Conservation (phyloP, 2,888 invertebrate species). For the Epinotia demarniana region DNA sequence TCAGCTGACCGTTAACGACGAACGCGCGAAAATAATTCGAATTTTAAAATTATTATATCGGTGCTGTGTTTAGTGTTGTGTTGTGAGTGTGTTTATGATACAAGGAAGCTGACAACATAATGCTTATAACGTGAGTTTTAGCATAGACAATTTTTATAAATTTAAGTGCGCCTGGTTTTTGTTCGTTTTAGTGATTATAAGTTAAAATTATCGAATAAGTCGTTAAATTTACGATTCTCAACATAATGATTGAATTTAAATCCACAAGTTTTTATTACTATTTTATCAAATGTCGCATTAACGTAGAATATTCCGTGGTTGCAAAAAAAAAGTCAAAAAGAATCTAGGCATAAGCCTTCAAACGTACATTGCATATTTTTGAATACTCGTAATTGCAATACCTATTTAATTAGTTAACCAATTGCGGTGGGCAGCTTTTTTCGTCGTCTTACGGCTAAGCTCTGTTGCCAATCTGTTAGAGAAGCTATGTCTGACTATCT, state of each 20-base stretch:
- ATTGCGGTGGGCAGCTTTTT: too few species aligned
- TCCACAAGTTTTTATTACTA: neutral
- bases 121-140: slow-evolving; percentile 81
- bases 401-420: too few species aligned
- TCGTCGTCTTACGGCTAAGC: too few species aligned
- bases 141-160: neutral
- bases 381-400: too few species aligned
- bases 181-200: neutral
- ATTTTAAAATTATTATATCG: slow-evolving; percentile 52
- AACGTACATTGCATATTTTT: too few species aligned
- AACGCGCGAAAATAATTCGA: slow-evolving; percentile 66
- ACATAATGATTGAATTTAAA: neutral
- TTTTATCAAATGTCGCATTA: neutral
- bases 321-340: neutral
- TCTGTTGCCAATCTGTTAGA: too few species aligned
- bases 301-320: neutral
- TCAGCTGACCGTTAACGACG: slow-evolving; percentile 53
- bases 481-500: too few species aligned
- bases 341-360: too few species aligned
- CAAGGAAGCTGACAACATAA: slow-evolving; percentile 71
- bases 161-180: neutral
- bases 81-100: slow-evolving; percentile 73
- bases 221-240: neutral
- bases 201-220: neutral
- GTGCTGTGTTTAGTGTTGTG: slow-evolving; percentile 61